Conservation (phyloP, 2,113 vertebrate species). For the Eonycteris spelaea region DNA sequence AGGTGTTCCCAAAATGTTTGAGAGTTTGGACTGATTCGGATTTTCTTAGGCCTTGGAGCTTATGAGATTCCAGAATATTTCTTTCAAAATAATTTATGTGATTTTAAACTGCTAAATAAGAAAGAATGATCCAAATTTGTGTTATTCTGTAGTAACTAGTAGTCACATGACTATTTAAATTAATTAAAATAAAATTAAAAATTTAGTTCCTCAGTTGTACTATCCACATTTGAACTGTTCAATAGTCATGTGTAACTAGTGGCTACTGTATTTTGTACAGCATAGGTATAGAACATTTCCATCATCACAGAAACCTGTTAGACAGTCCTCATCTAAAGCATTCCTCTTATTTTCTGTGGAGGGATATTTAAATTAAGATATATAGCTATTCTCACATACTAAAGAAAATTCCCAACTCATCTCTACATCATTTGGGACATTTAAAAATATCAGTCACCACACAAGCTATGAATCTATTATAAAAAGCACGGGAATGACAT, state of each 20-base stretch:
- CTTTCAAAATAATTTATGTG: not conserved
- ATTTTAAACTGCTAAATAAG: not conserved
- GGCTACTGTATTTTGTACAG: not conserved
- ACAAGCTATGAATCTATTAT: constrained; percentile 9
- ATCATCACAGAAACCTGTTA: not conserved
- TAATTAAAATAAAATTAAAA: constrained; percentile 22
- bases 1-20: not conserved
- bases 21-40: not conserved
- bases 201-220: not conserved
- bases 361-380: not conserved
- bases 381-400: not conserved
- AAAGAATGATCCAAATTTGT: not conserved
- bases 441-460: constrained; percentile 18
- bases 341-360: constrained; percentile 12
- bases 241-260: not conserved
- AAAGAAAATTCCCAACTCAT: not conserved
- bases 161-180: not conserved
- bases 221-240: not conserved
- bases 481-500: not conserved
- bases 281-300: not conserved
- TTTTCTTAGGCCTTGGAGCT: constrained; percentile 18
- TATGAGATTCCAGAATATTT: constrained; percentile 18
- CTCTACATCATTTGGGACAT: not conserved
- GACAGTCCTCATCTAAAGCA: not conserved
- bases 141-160: not conserved